phyloP scores from a whole-genome alignment of 2,888 invertebrate genomes.

The Trichogramma dendrolimi region DNA sequence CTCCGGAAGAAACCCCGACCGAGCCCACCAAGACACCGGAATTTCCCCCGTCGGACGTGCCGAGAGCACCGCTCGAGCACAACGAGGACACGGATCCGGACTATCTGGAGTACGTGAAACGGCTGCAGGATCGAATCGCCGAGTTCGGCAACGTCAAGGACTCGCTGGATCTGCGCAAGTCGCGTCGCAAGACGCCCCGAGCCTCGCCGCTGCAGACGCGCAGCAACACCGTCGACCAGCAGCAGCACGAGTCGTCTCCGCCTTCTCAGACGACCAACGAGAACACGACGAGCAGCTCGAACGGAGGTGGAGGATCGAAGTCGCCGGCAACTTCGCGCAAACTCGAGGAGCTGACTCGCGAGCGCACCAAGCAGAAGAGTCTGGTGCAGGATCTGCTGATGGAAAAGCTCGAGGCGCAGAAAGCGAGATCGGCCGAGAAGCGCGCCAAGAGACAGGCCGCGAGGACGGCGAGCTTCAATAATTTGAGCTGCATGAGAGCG shows the following conservation, averaged over 20 bases:
- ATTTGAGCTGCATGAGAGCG: conserved; percentile 29
- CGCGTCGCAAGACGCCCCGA: conserved; percentile 55
- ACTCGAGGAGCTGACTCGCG: conserved; percentile 73
- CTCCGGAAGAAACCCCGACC: conserved; percentile 4
- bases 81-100: conserved; percentile 47
- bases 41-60: conserved; percentile 7
- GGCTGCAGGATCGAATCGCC: conserved; percentile 64
- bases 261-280: background rate
- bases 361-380: conserved; percentile 77
- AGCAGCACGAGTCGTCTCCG: conserved; percentile 38
- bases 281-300: background rate
- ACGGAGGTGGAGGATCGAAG: conserved; percentile 46
- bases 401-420: conserved; percentile 70
- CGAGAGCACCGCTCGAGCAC: conserved; percentile 3
- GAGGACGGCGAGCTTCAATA: conserved; percentile 53
- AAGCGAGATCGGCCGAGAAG: conserved; percentile 61
- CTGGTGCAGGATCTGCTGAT: conserved; percentile 79
- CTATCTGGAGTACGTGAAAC: conserved; percentile 62
- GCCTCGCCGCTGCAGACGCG: conserved; percentile 13
- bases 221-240: conserved; percentile 48
- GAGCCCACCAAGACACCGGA: conserved; percentile 17
- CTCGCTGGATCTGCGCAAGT: conserved; percentile 64
- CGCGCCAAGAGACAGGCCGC: conserved; percentile 59
- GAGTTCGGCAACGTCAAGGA: conserved; percentile 69
- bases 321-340: conserved; percentile 61